Base-by-base conservation (phyloP, 2,888 invertebrate species). In the Ectemnius cavifrons region DNA sequence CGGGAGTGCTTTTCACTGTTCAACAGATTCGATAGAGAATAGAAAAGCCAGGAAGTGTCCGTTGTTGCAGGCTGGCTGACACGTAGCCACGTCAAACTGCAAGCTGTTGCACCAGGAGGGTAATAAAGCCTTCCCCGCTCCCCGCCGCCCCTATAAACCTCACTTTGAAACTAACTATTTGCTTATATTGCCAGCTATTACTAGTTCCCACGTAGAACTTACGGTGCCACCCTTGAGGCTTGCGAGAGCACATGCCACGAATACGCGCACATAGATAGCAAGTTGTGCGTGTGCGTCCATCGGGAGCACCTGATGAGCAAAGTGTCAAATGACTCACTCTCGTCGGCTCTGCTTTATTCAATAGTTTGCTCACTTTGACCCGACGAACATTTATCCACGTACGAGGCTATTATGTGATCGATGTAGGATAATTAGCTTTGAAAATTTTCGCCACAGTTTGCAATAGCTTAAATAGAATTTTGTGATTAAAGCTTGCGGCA, bases 101-200 rank as follows among this genome's bases (percentile, higher is more conserved):
- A 78, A 81, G 81, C 81, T 77, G 73, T 78, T 82, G 75, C 77
- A 75, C 71, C 62, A 67, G 60, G 67, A 63, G 58, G 63, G 63
- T 70, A 72, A 82, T 81, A 81, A 81, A 79, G 79, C 72, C 75
- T 16, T 63, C 59, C 60, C 27, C 70, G 5, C 5, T 1, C 37
- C 37, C 37, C 37, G 37, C 8, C 4, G 1, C 37, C 37, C 37
- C 37, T 37, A 37, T 66, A 65, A 79, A 81, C 78, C 71, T 73
- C 67, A 27, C 74, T 71, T 67, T 63, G 58, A 72, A 79, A 81
- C 81, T 81, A 81, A 81, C 81, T 81, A 76, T 82, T 79, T 79
- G 69, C 75, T 81, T 78, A 74, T 79, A 78, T 81, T 71, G 74
- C 73, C 61, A 63, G 63, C 71, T 59, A 76, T 78, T 76, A 75